Percentiles rank a stretch among this genome's conserved stretches.
Conservation (phyloP, 2,797 vertebrate genomes). For the Phataginus tetradactyla region DNA sequence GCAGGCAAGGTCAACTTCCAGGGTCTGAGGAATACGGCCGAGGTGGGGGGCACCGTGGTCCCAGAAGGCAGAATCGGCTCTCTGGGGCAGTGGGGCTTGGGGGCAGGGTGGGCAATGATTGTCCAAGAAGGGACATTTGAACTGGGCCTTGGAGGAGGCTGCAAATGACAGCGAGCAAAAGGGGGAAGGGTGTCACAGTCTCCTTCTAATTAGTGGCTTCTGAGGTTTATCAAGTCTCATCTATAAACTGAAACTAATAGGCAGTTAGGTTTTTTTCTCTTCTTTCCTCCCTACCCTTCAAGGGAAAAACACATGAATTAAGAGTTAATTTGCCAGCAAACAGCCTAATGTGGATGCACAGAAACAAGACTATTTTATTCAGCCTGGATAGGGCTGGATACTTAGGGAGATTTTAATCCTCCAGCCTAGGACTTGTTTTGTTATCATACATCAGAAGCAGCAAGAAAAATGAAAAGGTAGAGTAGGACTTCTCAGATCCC, state of each 20-base stretch:
- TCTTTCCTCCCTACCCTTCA: slow-evolving; percentile 4
- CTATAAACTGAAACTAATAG: slow-evolving; percentile 51
- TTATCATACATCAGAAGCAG: not conserved
- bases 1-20: not conserved
- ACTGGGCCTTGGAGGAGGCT: not conserved
- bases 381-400: not conserved
- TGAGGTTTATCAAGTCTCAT: slow-evolving; percentile 34
- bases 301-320: slow-evolving; percentile 39
- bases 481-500: not conserved
- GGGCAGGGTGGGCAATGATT: not conserved
- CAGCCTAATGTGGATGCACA: not conserved
- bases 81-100: not conserved
- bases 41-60: not conserved
- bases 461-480: not conserved
- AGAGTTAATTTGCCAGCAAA: slow-evolving; percentile 58
- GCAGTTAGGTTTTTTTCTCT: not conserved
- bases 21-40: not conserved
- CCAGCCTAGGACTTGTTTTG: not conserved
- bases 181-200: not conserved
- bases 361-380: not conserved
- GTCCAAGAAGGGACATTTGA: slow-evolving; percentile 2
- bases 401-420: not conserved
- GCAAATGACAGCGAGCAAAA: not conserved
- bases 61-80: not conserved
- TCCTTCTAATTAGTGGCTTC: slow-evolving; percentile 63